A percentile compares a stretch with the other conserved stretches of the same genome.
Evolutionary conservation across 2,888 invertebrate genomes (phyloP).

Genomic region (Amblyteles armatorius): DNA sequence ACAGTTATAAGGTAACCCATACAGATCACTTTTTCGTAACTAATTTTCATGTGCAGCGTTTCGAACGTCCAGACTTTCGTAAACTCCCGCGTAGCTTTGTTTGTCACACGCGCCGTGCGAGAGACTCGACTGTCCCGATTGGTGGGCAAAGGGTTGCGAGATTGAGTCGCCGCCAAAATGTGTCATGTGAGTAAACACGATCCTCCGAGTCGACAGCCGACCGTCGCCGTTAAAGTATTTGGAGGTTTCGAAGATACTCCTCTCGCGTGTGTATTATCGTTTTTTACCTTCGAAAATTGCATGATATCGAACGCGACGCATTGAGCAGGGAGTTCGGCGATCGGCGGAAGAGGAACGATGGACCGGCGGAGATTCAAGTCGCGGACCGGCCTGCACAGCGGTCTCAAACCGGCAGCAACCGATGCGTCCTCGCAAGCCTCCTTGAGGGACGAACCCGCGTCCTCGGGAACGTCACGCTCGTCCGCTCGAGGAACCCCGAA

Average conservation of each 20-base stretch:
- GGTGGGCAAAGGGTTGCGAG: neutral
- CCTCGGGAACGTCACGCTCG: slow-evolving; percentile 18
- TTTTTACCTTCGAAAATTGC: neutral
- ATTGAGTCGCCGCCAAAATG: slow-evolving; percentile 19
- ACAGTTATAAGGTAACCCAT: no score
- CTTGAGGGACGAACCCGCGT: slow-evolving; percentile 21
- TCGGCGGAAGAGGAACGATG: slow-evolving; percentile 56
- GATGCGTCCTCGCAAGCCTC: slow-evolving; percentile 39
- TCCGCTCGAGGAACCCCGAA: slow-evolving; percentile 51
- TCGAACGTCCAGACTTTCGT: neutral
- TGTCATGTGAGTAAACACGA: slow-evolving; percentile 5
- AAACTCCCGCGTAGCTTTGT: neutral
- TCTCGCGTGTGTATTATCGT: neutral
- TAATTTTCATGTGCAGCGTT: neutral
- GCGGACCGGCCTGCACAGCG: slow-evolving; percentile 64
- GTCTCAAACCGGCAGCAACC: slow-evolving; percentile 54
- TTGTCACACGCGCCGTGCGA: neutral
- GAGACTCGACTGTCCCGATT: neutral
- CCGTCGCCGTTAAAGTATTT: neutral
- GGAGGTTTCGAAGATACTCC: neutral
- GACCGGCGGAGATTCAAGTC: slow-evolving; percentile 71
- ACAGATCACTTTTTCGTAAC: no score
- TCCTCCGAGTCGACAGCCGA: neutral
- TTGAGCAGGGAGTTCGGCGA: neutral
- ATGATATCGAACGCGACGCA: neutral